A percentile compares a stretch with the other conserved stretches of the same genome.
Evolutionary conservation across 2,888 invertebrate species (phyloP).

Genomic region (Trissoscelio sp.): DNA sequence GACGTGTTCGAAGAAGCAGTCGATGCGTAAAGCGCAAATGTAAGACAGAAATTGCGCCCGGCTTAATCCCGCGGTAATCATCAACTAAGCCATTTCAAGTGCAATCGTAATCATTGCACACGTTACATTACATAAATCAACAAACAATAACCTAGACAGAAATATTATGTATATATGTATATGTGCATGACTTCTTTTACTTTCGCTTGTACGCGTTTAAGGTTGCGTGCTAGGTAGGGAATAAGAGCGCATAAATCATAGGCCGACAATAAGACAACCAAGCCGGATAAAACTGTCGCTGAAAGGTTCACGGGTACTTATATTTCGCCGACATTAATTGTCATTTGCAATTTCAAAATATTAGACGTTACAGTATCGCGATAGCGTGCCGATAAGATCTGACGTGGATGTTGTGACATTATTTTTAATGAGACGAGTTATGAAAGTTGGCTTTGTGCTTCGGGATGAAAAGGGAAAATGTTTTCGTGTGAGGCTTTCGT

Average conservation of each 20-base stretch:
- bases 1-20: too few species aligned
- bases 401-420: constrained; percentile 31
- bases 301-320: constrained; percentile 48
- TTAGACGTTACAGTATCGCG: constrained; percentile 33
- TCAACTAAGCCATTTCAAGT: too few species aligned
- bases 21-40: too few species aligned
- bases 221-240: constrained; percentile 52
- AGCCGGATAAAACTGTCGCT: constrained; percentile 58
- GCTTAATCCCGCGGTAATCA: too few species aligned
- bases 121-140: constrained; percentile 73
- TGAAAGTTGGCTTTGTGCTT: constrained; percentile 23
- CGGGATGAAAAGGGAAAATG: constrained; percentile 38
- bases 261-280: constrained; percentile 61
- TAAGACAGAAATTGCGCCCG: too few species aligned
- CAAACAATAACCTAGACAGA: constrained; percentile 73
- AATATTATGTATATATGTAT: constrained; percentile 57
- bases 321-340: constrained; percentile 55
- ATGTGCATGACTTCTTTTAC: constrained; percentile 63
- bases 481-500: constrained; percentile 26
- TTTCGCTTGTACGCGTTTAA: constrained; percentile 61
- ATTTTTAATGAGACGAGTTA: constrained; percentile 45
- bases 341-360: constrained; percentile 49
- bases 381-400: constrained; percentile 37
- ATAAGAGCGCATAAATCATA: constrained; percentile 66
- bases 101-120: constrained; percentile 44